Percentiles rank a stretch among this genome's conserved stretches.
phyloP scores from a whole-genome alignment of 2,113 vertebrate genomes.

The Panthera tigris region DNA sequence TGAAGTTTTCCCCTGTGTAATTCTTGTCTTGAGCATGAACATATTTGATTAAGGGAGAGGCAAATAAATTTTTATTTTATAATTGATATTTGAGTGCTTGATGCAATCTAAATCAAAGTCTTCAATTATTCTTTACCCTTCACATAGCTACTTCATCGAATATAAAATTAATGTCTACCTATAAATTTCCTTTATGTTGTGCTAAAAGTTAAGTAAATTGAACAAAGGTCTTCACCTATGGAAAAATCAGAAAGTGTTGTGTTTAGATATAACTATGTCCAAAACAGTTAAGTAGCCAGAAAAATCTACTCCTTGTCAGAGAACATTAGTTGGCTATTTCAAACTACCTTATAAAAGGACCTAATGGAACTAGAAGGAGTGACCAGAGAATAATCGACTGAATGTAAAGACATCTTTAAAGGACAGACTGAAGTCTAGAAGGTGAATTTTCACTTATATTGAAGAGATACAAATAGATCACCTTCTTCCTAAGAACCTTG shows the following conservation, averaged over 20 bases:
- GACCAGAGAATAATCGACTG: background rate
- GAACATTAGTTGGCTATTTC: background rate
- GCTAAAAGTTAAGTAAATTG: slow-evolving; percentile 13
- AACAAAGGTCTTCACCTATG: background rate
- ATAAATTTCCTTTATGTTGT: slow-evolving; percentile 45
- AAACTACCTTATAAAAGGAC: background rate
- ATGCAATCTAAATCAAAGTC: slow-evolving; percentile 36
- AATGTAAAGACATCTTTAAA: background rate
- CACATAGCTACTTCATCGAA: background rate
- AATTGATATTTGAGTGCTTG: slow-evolving; percentile 41
- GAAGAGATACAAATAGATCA: background rate
- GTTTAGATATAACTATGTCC: background rate
- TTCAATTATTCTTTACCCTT: slow-evolving; percentile 46
- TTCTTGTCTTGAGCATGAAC: slow-evolving; percentile 24
- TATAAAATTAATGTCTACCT: slow-evolving; percentile 1
- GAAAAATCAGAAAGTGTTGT: slow-evolving; percentile 33
- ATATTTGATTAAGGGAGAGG: slow-evolving; percentile 47
- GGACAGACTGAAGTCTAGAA: background rate
- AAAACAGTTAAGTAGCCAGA: background rate
- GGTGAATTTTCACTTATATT: background rate
- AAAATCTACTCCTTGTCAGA: background rate
- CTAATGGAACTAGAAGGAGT: background rate
- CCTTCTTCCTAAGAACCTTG: background rate
- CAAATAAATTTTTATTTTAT: slow-evolving; percentile 38
- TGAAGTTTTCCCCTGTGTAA: background rate